Conservation (phyloP, 2,113 vertebrate species). For the Gavialis gangeticus region DNA sequence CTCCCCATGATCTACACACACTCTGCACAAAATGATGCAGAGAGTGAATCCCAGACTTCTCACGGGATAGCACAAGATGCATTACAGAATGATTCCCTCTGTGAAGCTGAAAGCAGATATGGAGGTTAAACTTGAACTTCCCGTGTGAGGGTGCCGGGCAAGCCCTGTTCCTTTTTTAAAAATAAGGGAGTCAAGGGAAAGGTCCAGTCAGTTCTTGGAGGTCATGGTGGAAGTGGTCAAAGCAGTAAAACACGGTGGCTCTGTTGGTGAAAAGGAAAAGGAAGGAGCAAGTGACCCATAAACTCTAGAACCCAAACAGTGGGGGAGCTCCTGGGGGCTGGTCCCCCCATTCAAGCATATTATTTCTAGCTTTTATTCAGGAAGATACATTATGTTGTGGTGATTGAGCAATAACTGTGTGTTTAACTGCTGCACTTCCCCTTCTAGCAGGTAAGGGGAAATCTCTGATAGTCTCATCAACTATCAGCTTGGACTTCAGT, state of each 20-base stretch:
- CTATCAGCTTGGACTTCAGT: background rate
- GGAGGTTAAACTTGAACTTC: background rate
- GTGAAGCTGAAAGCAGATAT: background rate
- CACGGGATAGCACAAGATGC: background rate
- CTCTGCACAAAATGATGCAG: background rate
- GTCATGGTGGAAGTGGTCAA: background rate
- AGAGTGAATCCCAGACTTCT: accelerated
- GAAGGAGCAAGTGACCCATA: background rate
- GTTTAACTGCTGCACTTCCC: background rate
- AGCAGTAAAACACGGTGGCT: background rate
- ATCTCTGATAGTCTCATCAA: background rate
- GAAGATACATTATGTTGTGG: background rate
- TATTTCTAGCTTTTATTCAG: background rate
- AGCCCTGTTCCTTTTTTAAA: background rate
- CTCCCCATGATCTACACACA: background rate
- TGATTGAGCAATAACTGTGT: background rate
- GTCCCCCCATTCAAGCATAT: background rate
- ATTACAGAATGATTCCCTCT: background rate
- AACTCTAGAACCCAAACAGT: background rate
- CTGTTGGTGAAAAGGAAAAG: background rate
- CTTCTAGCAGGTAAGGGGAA: background rate
- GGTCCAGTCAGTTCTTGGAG: background rate
- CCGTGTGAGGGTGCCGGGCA: background rate
- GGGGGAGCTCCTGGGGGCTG: background rate
- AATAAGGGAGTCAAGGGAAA: background rate